A percentile compares a stretch with the other conserved stretches of the same genome.
Conservation (phyloP, 2,888 invertebrate species). For the Philopedon plagiatum region DNA sequence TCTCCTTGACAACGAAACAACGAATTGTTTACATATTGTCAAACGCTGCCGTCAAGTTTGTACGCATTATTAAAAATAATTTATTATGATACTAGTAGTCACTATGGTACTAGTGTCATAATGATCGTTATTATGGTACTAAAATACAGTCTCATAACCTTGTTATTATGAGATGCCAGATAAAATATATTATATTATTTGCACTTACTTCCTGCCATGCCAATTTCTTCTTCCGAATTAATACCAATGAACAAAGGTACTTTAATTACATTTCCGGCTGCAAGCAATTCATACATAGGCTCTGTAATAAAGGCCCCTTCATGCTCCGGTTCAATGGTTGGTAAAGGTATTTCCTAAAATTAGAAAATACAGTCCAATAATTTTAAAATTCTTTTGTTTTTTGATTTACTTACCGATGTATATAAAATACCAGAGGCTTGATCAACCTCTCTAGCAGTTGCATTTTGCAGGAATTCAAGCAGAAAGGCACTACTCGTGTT, state of each 20-base stretch:
- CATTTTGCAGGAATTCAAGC: conserved; percentile 46
- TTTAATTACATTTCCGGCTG: conserved; percentile 48
- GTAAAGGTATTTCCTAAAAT: conserved; percentile 40
- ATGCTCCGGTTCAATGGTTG: conserved; percentile 52
- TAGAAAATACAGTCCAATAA: background rate
- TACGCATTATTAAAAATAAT: too few relatives aligned
- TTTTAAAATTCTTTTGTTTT: too few relatives aligned
- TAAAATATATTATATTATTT: too few relatives aligned
- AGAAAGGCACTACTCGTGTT: conserved; percentile 45
- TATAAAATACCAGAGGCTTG: conserved; percentile 30
- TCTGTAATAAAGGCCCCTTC: conserved; percentile 54
- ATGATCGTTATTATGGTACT: too few relatives aligned
- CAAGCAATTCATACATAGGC: conserved; percentile 50
- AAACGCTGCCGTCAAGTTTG: too few relatives aligned
- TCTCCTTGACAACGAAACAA: too few relatives aligned
- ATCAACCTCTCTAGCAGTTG: conserved; percentile 34
- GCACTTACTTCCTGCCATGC: conserved; percentile 20
- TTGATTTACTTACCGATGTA: conserved; percentile 28
- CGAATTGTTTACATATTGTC: too few relatives aligned
- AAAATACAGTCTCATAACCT: too few relatives aligned
- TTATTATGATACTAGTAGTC: too few relatives aligned
- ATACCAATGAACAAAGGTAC: conserved; percentile 55
- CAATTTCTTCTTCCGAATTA: conserved; percentile 53
- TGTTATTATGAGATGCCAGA: too few relatives aligned
- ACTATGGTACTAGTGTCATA: too few relatives aligned